Percentiles rank a stretch among this genome's conserved stretches.
These are phyloP conservation scores for Leistus spinibarbis DNA, from an alignment of 2,888 invertebrate genomes.

Conservation along the genomic window DNA sequence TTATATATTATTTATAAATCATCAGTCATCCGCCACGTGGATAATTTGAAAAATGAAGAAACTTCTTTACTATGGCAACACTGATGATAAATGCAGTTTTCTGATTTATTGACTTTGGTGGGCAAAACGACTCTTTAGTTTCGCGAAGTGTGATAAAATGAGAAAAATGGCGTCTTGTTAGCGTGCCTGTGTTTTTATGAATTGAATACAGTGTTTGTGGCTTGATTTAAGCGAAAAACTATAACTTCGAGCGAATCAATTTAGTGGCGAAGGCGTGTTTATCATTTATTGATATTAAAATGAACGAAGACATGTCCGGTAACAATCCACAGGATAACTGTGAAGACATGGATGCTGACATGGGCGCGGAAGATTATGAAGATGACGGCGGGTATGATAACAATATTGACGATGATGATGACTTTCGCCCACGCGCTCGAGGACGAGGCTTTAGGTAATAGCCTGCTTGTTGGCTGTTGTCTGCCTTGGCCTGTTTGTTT, in stretches of 20 bases:
- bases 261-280: neutral
- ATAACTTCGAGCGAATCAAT: neutral
- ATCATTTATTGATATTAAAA: no score
- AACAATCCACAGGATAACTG: slow-evolving; percentile 14
- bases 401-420: slow-evolving; percentile 57
- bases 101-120: no score
- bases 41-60: no score
- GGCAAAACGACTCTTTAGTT: no score
- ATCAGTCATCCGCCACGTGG: no score
- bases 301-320: neutral
- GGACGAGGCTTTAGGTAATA: slow-evolving; percentile 60
- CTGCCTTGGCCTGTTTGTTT: slow-evolving; percentile 5
- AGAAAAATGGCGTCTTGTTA: neutral
- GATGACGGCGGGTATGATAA: slow-evolving; percentile 46
- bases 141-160: no score
- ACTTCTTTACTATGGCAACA: no score
- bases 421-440: slow-evolving; percentile 57
- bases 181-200: neutral
- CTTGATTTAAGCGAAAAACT: neutral
- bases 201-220: neutral
- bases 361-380: slow-evolving; percentile 28
- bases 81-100: no score
- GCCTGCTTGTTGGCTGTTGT: slow-evolving; percentile 12
- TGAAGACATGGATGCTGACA: slow-evolving; percentile 22
- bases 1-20: no score